Conservation (phyloP, 2,888 invertebrate genomes). For the Malachius bipustulatus region DNA sequence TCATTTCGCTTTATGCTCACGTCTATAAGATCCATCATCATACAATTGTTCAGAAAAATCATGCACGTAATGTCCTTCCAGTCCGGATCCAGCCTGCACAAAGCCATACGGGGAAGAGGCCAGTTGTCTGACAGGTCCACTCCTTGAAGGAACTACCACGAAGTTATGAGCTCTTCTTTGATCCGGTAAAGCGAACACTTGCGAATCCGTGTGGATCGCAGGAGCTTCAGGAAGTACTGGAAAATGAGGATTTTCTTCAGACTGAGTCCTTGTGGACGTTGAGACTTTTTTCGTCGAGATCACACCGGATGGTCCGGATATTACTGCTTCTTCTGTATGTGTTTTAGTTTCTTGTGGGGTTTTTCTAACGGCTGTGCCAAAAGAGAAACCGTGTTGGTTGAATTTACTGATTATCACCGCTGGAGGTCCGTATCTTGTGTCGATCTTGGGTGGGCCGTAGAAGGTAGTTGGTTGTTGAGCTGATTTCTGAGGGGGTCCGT, state of each 20-base stretch:
- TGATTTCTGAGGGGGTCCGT: no score
- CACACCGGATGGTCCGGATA: not conserved
- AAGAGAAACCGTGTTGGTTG: no score
- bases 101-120: slow-evolving; percentile 23
- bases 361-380: no score
- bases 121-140: no score
- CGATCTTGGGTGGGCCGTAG: no score
- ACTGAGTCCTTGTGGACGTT: not conserved
- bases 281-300: not conserved
- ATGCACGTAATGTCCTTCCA: slow-evolving; percentile 24
- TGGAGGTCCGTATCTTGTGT: no score
- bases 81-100: slow-evolving; percentile 23
- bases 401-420: no score
- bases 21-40: slow-evolving; percentile 3
- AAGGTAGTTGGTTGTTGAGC: no score
- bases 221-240: not conserved
- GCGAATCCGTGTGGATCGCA: not conserved
- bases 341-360: no score
- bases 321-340: not conserved
- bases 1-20: not conserved
- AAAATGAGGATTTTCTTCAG: no score
- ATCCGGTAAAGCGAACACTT: not conserved
- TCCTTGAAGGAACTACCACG: no score
- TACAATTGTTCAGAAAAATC: slow-evolving; percentile 7
- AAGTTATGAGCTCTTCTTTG: not conserved